Evolutionary conservation across 2,797 vertebrate genomes (phyloP), one percentile per base, ranked within the genome.

Genomic region (Mormyrops attenuatus): DNA sequence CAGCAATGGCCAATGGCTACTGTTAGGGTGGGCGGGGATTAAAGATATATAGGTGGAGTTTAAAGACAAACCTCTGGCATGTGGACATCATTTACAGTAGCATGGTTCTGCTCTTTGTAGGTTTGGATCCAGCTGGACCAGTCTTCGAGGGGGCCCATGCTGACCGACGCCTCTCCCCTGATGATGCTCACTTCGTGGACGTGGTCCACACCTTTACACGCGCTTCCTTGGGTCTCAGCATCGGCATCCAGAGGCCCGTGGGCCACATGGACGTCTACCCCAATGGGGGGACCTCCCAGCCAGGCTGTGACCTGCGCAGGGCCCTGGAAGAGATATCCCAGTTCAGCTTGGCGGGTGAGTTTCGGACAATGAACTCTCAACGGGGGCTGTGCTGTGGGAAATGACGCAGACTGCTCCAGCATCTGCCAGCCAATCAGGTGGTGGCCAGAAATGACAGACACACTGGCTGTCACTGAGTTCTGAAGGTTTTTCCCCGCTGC

Each of bases 191-290:
- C 90, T 96, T 96, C 17, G 96, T 96, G 60, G 96, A 96, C 2
- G 95, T 95, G 66, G 94, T 96, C 26, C 96, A 96, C 93, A 96
- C 96, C 38, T 96, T 96, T 93, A 96, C 95, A 0, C 92, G 92
- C 1, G 93, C 94, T 50, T 94, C 94, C 0, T 91, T 96, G 66
- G 66, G 66, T 38, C 66, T 73, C 90, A 99, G 98, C 90, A 99
- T 99, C 44, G 98, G 98, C 15, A 99, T 99, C 93, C 97, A 99
- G 95, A 97, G 97, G 82, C 96, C 98, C 0, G 97, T 99, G 22
- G 99, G 98, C 3, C 98, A 99, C 87, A 95, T 99, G 15, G 98
- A 99, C 93, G 97, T 99, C 92, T 99, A 99, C 91, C 98, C 98
- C 47, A 99, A 99, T 0, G 98, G 98, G 91, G 98, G 98, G 88